Evolutionary conservation across 2,888 invertebrate species (phyloP).

Genomic region (Ametastegia equiseti): DNA sequence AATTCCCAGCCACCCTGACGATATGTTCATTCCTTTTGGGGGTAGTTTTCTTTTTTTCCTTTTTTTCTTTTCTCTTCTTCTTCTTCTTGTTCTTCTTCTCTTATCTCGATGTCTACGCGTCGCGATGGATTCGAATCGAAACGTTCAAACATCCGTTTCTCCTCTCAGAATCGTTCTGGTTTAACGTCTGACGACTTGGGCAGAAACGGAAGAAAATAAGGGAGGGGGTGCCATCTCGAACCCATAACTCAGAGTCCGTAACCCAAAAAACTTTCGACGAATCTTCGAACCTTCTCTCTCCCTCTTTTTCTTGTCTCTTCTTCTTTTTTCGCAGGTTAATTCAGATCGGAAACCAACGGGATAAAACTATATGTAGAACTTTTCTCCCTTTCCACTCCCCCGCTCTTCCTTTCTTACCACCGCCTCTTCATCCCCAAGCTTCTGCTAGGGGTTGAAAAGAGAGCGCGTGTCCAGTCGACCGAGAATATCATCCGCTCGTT

Average conservation of each 20-base stretch:
- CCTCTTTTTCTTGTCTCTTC: too few relatives aligned
- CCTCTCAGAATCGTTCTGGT: too few relatives aligned
- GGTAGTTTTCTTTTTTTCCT: neutral
- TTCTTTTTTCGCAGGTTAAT: neutral
- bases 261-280: conserved; percentile 18
- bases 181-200: neutral
- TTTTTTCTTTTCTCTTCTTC: conserved; percentile 31
- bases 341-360: conserved; percentile 1
- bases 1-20: conserved; percentile 54
- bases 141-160: conserved; percentile 32
- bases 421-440: neutral
- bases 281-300: conserved; percentile 23
- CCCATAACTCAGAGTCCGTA: conserved; percentile 4
- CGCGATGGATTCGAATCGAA: conserved; percentile 20
- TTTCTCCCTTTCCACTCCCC: neutral
- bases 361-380: conserved; percentile 9
- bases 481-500: conserved; percentile 41
- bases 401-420: neutral
- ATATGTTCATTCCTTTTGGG: neutral
- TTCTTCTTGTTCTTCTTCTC: conserved; percentile 8
- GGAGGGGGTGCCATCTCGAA: neutral
- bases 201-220: neutral
- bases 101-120: neutral
- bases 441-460: neutral
- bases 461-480: conserved; percentile 17